A percentile compares a stretch with the other conserved stretches of the same genome.
Conservation (phyloP, 2,113 vertebrate genomes). For the Perca fluviatilis region DNA sequence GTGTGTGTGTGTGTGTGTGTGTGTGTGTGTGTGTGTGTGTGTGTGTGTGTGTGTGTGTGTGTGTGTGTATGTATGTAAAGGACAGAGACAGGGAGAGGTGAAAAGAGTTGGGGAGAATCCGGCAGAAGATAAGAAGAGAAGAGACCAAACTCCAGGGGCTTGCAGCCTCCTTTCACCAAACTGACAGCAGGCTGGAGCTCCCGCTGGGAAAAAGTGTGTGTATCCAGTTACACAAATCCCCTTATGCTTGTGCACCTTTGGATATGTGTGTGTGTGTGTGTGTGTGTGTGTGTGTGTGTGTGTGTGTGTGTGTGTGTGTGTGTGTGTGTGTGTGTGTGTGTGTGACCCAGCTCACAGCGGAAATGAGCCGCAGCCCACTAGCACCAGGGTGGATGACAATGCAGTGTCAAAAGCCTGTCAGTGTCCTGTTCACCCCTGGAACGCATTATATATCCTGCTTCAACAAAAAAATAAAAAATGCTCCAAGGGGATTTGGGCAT, state of each 20-base stretch:
- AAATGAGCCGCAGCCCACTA: slow-evolving; percentile 33
- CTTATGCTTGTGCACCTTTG: slow-evolving; percentile 45
- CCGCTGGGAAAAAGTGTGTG: slow-evolving; percentile 54
- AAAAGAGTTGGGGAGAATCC: slow-evolving; percentile 46
- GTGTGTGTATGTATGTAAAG: neutral
- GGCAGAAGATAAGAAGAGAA: slow-evolving; percentile 24
- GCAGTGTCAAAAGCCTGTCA: slow-evolving; percentile 54
- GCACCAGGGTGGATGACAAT: slow-evolving; percentile 41
- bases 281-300: slow-evolving; percentile 9
- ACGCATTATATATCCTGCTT: slow-evolving; percentile 32
- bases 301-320: slow-evolving; percentile 25
- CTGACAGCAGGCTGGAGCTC: slow-evolving; percentile 67
- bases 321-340: slow-evolving; percentile 11
- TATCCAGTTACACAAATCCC: slow-evolving; percentile 69
- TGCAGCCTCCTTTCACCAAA: slow-evolving; percentile 51
- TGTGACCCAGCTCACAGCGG: slow-evolving; percentile 52
- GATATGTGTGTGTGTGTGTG: slow-evolving; percentile 7
- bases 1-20: neutral
- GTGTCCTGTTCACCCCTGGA: slow-evolving; percentile 41
- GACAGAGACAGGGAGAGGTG: slow-evolving; percentile 21
- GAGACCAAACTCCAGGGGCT: slow-evolving; percentile 65
- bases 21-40: neutral
- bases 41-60: neutral
- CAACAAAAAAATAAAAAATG: neutral
- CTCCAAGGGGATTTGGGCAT: slow-evolving; percentile 41